phyloP scores from a whole-genome alignment of 2,113 vertebrate genomes.

The Picathartes gymnocephalus region DNA sequence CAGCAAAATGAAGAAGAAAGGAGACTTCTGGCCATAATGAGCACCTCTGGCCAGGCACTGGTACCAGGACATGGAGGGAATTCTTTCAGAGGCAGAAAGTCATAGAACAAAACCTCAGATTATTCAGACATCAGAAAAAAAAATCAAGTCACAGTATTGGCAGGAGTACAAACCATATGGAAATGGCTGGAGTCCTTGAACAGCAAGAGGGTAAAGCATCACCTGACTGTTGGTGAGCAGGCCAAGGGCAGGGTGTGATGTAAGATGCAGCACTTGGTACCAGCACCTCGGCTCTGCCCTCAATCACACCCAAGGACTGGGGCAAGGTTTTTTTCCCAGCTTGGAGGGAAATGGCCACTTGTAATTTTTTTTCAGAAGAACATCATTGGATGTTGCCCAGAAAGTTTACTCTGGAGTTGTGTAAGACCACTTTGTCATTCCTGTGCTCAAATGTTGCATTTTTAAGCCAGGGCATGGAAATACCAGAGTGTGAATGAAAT shows the following conservation, averaged over 20 bases:
- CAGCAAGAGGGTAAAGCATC: neutral
- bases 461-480: neutral
- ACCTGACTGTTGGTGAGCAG: fast-evolving
- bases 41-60: neutral
- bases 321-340: neutral
- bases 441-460: neutral
- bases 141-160: neutral
- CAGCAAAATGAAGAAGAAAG: neutral
- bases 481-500: constrained; percentile 16
- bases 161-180: neutral
- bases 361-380: neutral
- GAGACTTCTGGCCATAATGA: fast-evolving
- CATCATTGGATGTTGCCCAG: neutral
- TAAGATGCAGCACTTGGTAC: neutral
- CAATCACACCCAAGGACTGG: neutral
- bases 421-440: neutral
- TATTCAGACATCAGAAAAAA: neutral
- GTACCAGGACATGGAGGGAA: neutral
- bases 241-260: neutral
- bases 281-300: neutral
- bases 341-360: neutral
- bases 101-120: neutral
- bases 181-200: neutral
- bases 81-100: neutral
- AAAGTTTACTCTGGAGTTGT: neutral